A percentile compares a stretch with the other conserved stretches of the same genome.
phyloP scores from a whole-genome alignment of 2,113 vertebrate species.

The Chaetodon auriga region DNA sequence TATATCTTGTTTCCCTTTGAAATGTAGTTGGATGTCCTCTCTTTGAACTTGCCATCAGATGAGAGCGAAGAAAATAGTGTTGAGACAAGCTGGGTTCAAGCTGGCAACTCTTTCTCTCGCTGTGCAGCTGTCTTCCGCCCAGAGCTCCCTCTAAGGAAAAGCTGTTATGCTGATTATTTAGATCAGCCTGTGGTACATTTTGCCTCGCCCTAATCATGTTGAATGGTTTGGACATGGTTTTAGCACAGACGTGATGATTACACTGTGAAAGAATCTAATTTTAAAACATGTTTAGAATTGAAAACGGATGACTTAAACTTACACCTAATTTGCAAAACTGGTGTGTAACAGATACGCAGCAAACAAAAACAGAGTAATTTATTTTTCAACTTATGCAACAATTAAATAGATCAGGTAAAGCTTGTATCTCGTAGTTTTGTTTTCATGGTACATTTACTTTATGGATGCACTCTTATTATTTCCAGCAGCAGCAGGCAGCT shows the following conservation, averaged over 20 bases:
- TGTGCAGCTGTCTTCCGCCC: slow-evolving; percentile 62
- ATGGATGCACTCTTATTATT: not conserved
- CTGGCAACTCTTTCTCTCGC: slow-evolving; percentile 36
- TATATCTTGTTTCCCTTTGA: slow-evolving; percentile 71
- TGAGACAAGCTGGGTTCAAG: slow-evolving; percentile 22
- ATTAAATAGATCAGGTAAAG: slow-evolving; percentile 9
- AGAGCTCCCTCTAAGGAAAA: slow-evolving; percentile 38
- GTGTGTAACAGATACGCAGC: not conserved
- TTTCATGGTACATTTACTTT: not conserved
- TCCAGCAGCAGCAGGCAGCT: not conserved
- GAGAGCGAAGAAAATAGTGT: slow-evolving; percentile 48
- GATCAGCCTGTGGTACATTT: slow-evolving; percentile 49
- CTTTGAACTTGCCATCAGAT: slow-evolving; percentile 68
- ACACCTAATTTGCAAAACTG: slow-evolving; percentile 5
- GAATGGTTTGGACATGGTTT: slow-evolving; percentile 40
- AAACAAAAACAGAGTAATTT: not conserved
- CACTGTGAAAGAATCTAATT: slow-evolving; percentile 10
- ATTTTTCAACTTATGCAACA: not conserved
- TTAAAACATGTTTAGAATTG: slow-evolving; percentile 12
- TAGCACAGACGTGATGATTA: slow-evolving; percentile 15
- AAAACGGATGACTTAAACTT: not conserved
- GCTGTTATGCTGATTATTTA: slow-evolving; percentile 58
- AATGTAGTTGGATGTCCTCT: slow-evolving; percentile 69
- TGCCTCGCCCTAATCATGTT: slow-evolving; percentile 32
- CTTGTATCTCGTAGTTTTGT: not conserved